Base-by-base conservation (phyloP, 2,113 vertebrate genomes). In the Pyrgilauda ruficollis region DNA sequence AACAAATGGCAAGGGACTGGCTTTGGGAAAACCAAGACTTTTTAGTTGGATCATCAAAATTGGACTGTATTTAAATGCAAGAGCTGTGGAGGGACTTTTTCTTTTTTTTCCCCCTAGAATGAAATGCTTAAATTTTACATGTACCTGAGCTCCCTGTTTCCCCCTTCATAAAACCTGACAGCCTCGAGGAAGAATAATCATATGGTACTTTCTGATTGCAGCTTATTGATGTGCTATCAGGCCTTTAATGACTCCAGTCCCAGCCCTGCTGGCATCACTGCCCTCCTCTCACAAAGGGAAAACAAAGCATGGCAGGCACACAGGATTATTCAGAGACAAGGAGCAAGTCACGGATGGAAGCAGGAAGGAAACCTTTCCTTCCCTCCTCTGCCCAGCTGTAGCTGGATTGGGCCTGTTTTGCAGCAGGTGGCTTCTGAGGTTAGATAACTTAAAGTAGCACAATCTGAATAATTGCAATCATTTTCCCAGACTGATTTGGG, bases 401-500 rank as follows among this genome's bases (percentile, higher is more conserved):
- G 72, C 80, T 47, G 61, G 73, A 61, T 87, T 58, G 2, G 49
- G 76, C 41, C 83, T 87, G 80, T 73, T 85, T 66, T 94, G 86
- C 86, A 64, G 90, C 88, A 90, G 92, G 92, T 96, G 90, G 80
- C 58, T 96, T 80, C 83, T 84, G 73, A 70, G 89, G 73, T 64
- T 84, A 78, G 83, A 11, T 84, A 75, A 44, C 77, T 87, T 56
- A 75, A 72, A 68, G 89, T 53, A 96, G 92, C 73, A 62, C 3
- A 23, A 96, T 95, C 85, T 93, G 94, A 97, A 96, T 95, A 96
- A 96, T 94, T 94, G 92, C 94, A 95, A 89, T 96, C 88, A 93
- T 94, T 95, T 95, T 92, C 23, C 76, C 86, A 90, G 92, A 87
- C 90, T 89, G 92, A 96, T 92, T 59, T 87, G 68, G 85, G 88